Evolutionary conservation across 2,888 invertebrate species (phyloP).

Genomic region (Hoplodrina blanda): DNA sequence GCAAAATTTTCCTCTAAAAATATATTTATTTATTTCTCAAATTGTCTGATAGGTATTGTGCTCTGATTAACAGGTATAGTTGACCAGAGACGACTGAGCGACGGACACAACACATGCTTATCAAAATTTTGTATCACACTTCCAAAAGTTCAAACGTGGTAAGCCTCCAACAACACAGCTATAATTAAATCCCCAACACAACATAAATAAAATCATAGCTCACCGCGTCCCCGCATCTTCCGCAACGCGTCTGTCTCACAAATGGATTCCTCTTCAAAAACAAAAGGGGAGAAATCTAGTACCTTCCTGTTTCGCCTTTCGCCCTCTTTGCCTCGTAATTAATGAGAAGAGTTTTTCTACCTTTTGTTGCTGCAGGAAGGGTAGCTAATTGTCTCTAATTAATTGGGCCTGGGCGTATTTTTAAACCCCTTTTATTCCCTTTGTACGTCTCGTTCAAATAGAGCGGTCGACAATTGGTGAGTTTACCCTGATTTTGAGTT

Average conservation of each 20-base stretch:
- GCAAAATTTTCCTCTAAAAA: too few species aligned
- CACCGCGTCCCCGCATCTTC: conserved; percentile 54
- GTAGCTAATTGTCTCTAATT: conserved; percentile 89
- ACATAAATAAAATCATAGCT: conserved; percentile 32
- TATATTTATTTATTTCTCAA: too few species aligned
- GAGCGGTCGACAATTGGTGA: conserved; percentile 72
- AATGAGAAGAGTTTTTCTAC: conserved; percentile 89
- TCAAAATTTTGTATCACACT: background rate
- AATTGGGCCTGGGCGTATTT: conserved; percentile 87
- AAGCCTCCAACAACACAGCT: conserved; percentile 1
- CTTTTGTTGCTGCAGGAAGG: conserved; percentile 87
- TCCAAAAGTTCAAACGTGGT: background rate
- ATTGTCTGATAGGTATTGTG: too few species aligned
- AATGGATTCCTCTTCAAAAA: conserved; percentile 69
- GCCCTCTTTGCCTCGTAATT: conserved; percentile 80
- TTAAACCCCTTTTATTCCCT: conserved; percentile 83
- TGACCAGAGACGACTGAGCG: too few species aligned
- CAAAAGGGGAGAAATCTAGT: conserved; percentile 77
- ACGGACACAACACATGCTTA: background rate
- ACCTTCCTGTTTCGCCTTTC: conserved; percentile 70
- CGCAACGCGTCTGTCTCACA: conserved; percentile 69
- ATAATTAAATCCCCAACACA: conserved; percentile 37
- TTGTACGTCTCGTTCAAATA: conserved; percentile 74
- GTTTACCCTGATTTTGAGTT: conserved; percentile 75
- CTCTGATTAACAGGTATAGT: background rate